Conservation (phyloP, 2,797 vertebrate species). For the Enteromius trimaculatus region DNA sequence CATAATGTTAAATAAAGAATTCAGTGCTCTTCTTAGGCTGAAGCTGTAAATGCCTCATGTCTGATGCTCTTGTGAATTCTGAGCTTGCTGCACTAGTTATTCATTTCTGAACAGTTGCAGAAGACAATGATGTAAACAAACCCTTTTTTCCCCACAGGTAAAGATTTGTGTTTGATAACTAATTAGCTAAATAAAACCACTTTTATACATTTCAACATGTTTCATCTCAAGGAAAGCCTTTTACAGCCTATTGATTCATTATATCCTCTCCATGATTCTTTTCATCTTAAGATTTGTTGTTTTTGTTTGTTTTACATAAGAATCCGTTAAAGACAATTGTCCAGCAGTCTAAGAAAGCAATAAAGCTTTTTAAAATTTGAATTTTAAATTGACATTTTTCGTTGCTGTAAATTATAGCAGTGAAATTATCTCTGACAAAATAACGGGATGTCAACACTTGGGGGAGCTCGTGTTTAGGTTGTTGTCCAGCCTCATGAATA, state of each 20-base stretch:
- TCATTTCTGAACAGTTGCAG: not conserved
- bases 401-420: too few relatives aligned
- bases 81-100: not conserved
- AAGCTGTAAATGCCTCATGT: not conserved
- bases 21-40: not conserved
- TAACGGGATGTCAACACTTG: constrained; percentile 8
- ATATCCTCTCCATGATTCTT: not conserved
- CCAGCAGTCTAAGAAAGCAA: not conserved
- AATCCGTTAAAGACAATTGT: not conserved
- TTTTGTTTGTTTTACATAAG: not conserved
- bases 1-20: not conserved
- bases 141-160: not conserved
- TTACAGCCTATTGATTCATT: not conserved
- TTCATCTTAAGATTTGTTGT: not conserved
- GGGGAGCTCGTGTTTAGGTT: constrained; percentile 9
- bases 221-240: not conserved
- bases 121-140: not conserved
- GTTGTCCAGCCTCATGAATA: too few relatives aligned
- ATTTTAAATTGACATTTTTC: not conserved
- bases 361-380: not conserved
- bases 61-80: not conserved
- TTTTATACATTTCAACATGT: not conserved
- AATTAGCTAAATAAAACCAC: not conserved
- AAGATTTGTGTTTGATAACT: not conserved
- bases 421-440: not conserved